Conservation (phyloP, 2,797 vertebrate genomes). For the Hydrophis major region DNA sequence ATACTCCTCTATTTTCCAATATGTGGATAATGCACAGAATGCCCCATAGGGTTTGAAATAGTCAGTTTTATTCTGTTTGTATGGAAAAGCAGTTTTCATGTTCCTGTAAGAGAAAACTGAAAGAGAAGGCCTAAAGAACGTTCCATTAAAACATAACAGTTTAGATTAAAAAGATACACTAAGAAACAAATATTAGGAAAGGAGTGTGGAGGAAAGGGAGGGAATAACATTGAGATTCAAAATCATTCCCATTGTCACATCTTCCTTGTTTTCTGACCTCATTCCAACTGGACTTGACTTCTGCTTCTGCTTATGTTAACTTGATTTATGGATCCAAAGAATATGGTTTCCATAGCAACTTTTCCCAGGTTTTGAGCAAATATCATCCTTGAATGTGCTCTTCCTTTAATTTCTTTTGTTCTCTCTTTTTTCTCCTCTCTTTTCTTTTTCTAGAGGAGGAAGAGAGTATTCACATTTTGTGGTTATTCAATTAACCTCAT, state of each 20-base stretch:
- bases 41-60: neutral
- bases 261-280: constrained; percentile 49
- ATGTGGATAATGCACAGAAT: constrained; percentile 5
- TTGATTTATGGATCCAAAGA: constrained; percentile 61
- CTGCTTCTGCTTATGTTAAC: constrained; percentile 53
- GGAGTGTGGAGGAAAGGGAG: neutral
- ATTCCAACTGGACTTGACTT: constrained; percentile 49
- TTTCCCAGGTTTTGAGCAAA: constrained; percentile 62
- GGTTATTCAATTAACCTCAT: constrained; percentile 62
- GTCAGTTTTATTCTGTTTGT: constrained; percentile 6
- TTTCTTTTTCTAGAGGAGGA: neutral
- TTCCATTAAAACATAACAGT: constrained; percentile 10
- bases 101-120: neutral
- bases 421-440: neutral
- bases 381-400: constrained; percentile 60
- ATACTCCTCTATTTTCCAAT: neutral
- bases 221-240: neutral
- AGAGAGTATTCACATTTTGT: constrained; percentile 46
- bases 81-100: neutral
- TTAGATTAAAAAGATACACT: constrained; percentile 4
- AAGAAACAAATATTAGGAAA: neutral
- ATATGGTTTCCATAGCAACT: constrained; percentile 65
- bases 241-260: constrained; percentile 30
- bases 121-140: neutral
- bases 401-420: constrained; percentile 40